phyloP scores from a whole-genome alignment of 2,113 vertebrate genomes.

The Alethe castanea region DNA sequence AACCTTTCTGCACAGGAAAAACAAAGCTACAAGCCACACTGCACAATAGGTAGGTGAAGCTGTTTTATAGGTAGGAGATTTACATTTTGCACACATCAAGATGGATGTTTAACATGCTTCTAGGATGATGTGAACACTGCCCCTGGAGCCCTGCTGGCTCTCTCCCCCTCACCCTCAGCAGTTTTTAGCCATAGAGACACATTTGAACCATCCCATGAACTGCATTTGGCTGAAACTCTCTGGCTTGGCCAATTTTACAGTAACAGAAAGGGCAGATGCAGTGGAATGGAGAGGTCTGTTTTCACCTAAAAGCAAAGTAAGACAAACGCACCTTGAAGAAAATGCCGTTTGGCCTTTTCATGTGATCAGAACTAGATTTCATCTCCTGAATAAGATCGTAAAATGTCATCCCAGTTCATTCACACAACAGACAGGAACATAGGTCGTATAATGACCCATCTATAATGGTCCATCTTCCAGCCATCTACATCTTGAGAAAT shows the following conservation, averaged over 20 bases:
- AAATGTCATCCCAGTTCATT: background rate
- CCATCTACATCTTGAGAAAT: background rate
- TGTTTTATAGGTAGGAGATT: background rate
- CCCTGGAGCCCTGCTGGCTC: background rate
- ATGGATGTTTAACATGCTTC: background rate
- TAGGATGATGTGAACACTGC: background rate
- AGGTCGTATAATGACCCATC: no score
- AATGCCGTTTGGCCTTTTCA: background rate
- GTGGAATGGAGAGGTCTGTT: background rate
- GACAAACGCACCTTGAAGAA: background rate
- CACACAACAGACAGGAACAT: background rate
- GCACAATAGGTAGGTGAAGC: background rate
- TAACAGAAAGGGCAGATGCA: background rate
- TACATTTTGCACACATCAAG: background rate
- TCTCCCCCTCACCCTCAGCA: accelerated
- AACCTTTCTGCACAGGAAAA: background rate
- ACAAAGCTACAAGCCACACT: background rate
- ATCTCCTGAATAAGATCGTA: background rate
- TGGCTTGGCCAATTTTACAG: background rate
- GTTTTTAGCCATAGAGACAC: background rate
- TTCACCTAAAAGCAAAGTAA: background rate
- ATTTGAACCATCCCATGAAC: background rate
- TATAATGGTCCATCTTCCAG: background rate
- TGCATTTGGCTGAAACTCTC: background rate
- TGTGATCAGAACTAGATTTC: background rate